A percentile compares a stretch with the other conserved stretches of the same genome.
Conservation (phyloP, 1,140 invertebrate species). For the Lucilia sericata region DNA sequence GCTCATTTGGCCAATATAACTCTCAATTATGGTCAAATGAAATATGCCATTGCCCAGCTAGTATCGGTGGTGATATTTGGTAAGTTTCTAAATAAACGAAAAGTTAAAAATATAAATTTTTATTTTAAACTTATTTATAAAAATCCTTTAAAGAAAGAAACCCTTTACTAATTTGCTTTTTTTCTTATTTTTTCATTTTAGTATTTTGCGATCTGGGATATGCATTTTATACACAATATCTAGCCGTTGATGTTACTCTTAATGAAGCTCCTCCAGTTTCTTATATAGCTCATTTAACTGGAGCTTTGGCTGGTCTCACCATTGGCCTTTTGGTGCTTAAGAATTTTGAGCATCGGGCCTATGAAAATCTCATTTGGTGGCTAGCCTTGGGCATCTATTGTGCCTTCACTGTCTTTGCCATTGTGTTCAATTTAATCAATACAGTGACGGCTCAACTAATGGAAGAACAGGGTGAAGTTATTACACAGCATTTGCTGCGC, state of each 20-base stretch:
- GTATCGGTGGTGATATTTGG: conserved; percentile 93
- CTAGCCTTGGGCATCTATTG: conserved; percentile 91
- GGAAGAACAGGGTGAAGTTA: conserved; percentile 66
- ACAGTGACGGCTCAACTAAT: conserved; percentile 69
- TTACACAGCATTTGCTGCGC: conserved; percentile 67
- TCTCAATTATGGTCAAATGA: conserved; percentile 96
- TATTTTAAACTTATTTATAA: background rate
- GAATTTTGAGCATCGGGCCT: conserved; percentile 94
- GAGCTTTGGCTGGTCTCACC: conserved; percentile 88
- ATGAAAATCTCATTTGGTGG: conserved; percentile 96
- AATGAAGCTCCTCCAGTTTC: conserved; percentile 82
- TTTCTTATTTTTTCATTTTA: conserved; percentile 62
- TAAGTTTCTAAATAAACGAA: conserved; percentile 69
- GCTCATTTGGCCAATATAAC: conserved; percentile 95
- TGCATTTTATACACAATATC: conserved; percentile 93
- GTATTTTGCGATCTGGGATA: conserved; percentile 94
- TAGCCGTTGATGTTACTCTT: conserved; percentile 73
- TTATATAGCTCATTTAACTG: conserved; percentile 94
- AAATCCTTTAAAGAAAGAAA: background rate
- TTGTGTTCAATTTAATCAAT: conserved; percentile 91
- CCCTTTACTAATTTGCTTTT: conserved; percentile 33
- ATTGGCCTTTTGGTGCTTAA: conserved; percentile 92
- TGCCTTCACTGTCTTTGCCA: conserved; percentile 91
- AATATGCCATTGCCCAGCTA: conserved; percentile 90
- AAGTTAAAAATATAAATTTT: background rate